Evolutionary conservation across 2,113 vertebrate genomes (phyloP).

Genomic region (Xenus cinereus): DNA sequence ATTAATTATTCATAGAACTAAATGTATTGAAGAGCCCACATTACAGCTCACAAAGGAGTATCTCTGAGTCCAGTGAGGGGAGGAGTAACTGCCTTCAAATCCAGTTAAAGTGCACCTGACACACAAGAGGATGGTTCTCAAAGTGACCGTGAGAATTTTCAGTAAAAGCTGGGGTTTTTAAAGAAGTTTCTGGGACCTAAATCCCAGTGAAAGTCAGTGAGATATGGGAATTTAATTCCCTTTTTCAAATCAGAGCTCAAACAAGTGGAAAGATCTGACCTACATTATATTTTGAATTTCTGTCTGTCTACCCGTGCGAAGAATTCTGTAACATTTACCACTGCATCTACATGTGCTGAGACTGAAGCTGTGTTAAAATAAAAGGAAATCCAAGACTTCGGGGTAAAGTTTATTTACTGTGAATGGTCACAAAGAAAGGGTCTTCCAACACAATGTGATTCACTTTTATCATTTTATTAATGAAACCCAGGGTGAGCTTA

Average conservation of each 20-base stretch:
- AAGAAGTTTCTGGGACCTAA: neutral
- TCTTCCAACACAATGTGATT: neutral
- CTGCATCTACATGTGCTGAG: neutral
- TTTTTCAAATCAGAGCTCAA: neutral
- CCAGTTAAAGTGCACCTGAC: conserved; percentile 51
- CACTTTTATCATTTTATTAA: neutral
- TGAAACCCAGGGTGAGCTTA: neutral
- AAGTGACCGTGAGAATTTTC: conserved; percentile 49
- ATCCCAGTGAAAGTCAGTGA: conserved; percentile 9
- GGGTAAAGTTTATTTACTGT: neutral
- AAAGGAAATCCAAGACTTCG: neutral
- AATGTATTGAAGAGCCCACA: conserved; percentile 60
- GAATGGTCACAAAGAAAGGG: neutral
- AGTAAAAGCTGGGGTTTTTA: neutral
- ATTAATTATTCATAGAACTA: conserved; percentile 66
- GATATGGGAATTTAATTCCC: conserved; percentile 25
- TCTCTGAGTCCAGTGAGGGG: conserved; percentile 29
- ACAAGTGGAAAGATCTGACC: neutral
- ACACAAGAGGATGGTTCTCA: conserved; percentile 40
- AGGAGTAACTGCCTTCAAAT: conserved; percentile 50
- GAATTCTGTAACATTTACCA: neutral
- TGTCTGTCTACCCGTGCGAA: neutral
- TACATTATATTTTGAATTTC: conserved; percentile 5
- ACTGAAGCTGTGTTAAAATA: neutral
- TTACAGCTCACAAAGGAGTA: conserved; percentile 56